Evolutionary conservation across 2,888 invertebrate species (phyloP), one percentile per base, ranked within the genome.

Genomic region (Carterocephalus palaemon): DNA sequence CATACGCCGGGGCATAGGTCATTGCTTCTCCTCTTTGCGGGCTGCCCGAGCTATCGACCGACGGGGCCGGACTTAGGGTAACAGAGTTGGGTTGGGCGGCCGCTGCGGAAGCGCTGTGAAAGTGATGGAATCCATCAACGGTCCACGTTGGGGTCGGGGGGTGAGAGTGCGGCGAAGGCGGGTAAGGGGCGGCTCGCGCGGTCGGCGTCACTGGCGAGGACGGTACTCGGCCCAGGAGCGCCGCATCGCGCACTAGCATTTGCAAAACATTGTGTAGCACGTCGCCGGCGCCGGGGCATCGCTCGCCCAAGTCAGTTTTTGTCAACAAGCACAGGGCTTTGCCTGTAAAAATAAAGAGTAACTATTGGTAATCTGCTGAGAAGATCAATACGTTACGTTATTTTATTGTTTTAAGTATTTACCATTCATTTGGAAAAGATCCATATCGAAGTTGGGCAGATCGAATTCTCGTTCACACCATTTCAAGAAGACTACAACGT

Each of bases 371-470:
- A n/a, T n/a, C n/a, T n/a, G n/a, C n/a, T n/a, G 19, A 23, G 20
- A 8, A 28, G 2, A 36, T 48, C 31, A 42, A 39, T 22, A 9
- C 17, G 8, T 46, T 12, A 2, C 16, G 7, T 1, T 12, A 10
- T 23, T 4, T 12, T 10, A n/a, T n/a, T n/a, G 2, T 7, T 6
- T 28, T 7, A 7, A 8, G 22, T 31, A 37, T 77, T 88, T 84
- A 89, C 97, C 97, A 76, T 97, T 97, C 96, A 97, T 97, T 87
- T 95, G 95, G 76, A 97, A 97, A 82, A 95, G 92, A 69, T 97
- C 96, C 90, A 95, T 92, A 70, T 96, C 96, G 70, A 97, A 94
- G 60, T 93, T 92, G 39, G 96, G 96, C 57, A 97, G 86, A 77
- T 96, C 96, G 74, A 96, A 97, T 82, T 96, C 96, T 55, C 95